These are phyloP conservation scores for Bubalus kerabau DNA, from an alignment of 2,113 vertebrate genomes.

Conservation along the genomic window DNA sequence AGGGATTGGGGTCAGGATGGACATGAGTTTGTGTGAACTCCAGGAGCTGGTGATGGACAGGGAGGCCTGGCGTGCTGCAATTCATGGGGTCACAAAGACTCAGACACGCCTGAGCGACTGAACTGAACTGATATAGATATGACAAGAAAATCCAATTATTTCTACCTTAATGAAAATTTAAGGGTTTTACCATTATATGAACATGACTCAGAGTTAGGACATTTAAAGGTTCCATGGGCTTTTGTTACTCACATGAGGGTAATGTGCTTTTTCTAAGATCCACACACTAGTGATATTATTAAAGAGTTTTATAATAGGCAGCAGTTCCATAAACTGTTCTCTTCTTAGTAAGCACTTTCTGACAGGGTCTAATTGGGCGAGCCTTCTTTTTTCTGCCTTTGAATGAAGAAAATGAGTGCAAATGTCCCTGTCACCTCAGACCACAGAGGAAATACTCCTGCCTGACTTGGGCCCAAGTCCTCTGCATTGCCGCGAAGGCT, in stretches of 20 bases:
- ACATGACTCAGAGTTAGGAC: neutral
- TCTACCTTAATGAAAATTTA: conserved; percentile 46
- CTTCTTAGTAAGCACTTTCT: conserved; percentile 8
- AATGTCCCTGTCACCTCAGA: neutral
- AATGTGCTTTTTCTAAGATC: conserved; percentile 44
- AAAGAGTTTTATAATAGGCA: conserved; percentile 50
- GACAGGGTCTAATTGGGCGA: neutral
- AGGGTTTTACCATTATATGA: neutral
- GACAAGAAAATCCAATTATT: neutral
- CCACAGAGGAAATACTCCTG: neutral
- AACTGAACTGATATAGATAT: no score
- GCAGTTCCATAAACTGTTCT: conserved; percentile 30
- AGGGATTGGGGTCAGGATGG: no score
- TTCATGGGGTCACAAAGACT: no score
- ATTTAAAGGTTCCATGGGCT: neutral
- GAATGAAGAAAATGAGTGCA: neutral
- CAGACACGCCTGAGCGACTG: fast-evolving
- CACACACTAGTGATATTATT: conserved; percentile 44
- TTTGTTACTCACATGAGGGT: conserved; percentile 38
- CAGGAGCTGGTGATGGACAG: no score
- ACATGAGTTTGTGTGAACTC: no score
- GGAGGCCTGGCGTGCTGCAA: no score
- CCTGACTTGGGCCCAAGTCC: neutral
- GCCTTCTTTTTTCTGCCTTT: neutral
- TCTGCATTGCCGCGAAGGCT: neutral